Conservation (phyloP, 2,797 vertebrate genomes). For the Dallia pectoralis region DNA sequence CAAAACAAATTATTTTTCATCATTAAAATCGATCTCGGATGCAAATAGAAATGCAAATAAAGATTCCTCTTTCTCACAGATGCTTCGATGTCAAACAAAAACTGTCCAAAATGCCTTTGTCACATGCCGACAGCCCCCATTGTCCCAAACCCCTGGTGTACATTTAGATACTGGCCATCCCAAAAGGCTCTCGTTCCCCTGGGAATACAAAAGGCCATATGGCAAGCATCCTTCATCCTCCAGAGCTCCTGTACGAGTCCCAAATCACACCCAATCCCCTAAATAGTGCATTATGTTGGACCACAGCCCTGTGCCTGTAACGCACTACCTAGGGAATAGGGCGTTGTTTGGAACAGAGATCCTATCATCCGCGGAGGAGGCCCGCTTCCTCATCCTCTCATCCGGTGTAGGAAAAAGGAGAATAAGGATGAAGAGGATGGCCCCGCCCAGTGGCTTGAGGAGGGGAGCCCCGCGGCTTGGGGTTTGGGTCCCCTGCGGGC, state of each 20-base stretch:
- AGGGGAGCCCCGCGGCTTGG: constrained; percentile 19
- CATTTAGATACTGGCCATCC: constrained; percentile 54
- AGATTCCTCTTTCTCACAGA: constrained; percentile 16
- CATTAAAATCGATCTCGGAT: not conserved
- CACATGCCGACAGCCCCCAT: constrained; percentile 22
- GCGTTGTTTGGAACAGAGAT: constrained; percentile 6
- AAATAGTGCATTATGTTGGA: not conserved
- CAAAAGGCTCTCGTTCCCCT: constrained; percentile 56
- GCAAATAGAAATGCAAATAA: constrained; percentile 32
- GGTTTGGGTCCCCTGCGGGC: constrained; percentile 59
- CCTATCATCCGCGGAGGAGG: constrained; percentile 57
- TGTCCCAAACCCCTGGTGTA: constrained; percentile 49
- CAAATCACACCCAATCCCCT: not conserved
- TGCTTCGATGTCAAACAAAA: constrained; percentile 36
- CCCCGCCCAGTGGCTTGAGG: constrained; percentile 37
- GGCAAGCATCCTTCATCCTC: constrained; percentile 57
- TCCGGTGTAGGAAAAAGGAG: constrained; percentile 46
- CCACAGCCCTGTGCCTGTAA: not conserved
- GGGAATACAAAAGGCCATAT: constrained; percentile 68
- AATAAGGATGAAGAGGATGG: constrained; percentile 61
- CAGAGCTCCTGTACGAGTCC: constrained; percentile 26
- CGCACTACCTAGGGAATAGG: not conserved
- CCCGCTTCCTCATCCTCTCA: constrained; percentile 53
- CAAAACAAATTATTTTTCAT: constrained; percentile 1
- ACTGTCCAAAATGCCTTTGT: constrained; percentile 50